Evolutionary conservation across 2,797 vertebrate genomes (phyloP).

Genomic region (Sebastes oblongus): DNA sequence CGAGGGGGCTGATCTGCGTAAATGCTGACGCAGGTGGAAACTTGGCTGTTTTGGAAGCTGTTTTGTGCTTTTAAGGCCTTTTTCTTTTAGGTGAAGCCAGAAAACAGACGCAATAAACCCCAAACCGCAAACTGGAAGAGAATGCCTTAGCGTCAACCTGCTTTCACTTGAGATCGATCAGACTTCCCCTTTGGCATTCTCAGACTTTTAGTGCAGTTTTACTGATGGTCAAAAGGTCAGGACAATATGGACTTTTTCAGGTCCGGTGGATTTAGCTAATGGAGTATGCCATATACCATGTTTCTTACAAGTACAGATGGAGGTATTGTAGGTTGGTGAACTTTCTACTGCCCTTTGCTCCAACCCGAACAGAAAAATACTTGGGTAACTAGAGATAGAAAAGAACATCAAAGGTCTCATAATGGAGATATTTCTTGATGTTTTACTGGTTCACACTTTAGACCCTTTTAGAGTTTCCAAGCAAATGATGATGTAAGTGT

Average conservation of each 20-base stretch:
- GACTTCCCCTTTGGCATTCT: constrained; percentile 25
- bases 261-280: constrained; percentile 30
- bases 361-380: not conserved
- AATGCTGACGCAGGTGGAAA: constrained; percentile 70
- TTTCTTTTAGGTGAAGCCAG: constrained; percentile 34
- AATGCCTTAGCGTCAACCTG: constrained; percentile 14
- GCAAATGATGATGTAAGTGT: too few species aligned
- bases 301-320: not conserved
- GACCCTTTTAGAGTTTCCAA: too few species aligned
- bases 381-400: not conserved
- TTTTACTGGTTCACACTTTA: not conserved
- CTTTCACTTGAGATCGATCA: constrained; percentile 41
- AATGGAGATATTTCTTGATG: not conserved
- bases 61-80: constrained; percentile 43
- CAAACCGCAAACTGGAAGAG: constrained; percentile 23
- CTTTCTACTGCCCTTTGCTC: not conserved
- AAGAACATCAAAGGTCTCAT: not conserved
- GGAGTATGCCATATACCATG: not conserved
- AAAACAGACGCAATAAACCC: constrained; percentile 42
- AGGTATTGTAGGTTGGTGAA: not conserved
- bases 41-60: constrained; percentile 21
- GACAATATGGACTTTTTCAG: constrained; percentile 13
- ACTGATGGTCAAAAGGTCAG: constrained; percentile 43
- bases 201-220: constrained; percentile 20
- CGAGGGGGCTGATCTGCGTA: constrained; percentile 58